Evolutionary conservation across 2,113 vertebrate genomes (phyloP).

Genomic region (Leptobrachium ailaonicum): DNA sequence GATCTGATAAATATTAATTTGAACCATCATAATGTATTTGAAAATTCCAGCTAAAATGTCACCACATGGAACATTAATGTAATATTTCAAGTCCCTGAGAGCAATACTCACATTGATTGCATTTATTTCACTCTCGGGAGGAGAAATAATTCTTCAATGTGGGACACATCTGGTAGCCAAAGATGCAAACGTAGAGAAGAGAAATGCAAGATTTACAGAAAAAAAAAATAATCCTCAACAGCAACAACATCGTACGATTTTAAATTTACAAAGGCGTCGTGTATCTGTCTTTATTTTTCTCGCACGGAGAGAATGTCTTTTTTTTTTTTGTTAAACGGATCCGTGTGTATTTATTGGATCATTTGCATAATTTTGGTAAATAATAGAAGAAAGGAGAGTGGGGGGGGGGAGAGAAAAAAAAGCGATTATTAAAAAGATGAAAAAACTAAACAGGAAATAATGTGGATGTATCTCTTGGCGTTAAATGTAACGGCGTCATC

Average conservation of each 20-base stretch:
- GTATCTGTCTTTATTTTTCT: slow-evolving; percentile 16
- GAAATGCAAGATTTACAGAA: slow-evolving; percentile 96
- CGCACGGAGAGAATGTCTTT: background rate
- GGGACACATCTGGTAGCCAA: slow-evolving; percentile 99
- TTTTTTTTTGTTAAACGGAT: slow-evolving; percentile 27
- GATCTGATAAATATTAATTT: slow-evolving; percentile 99
- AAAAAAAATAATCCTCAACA: slow-evolving; percentile 67
- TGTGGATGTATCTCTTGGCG: slow-evolving; percentile 54
- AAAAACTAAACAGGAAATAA: slow-evolving; percentile 46
- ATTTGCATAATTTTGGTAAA: slow-evolving; percentile 40
- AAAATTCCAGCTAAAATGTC: slow-evolving; percentile 99
- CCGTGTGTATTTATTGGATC: slow-evolving; percentile 15
- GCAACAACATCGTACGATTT: slow-evolving; percentile 56
- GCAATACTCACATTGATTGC: slow-evolving; percentile 99
- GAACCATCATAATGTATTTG: slow-evolving; percentile 99
- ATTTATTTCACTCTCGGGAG: slow-evolving; percentile 99
- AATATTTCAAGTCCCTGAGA: slow-evolving; percentile 99
- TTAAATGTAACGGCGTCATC: slow-evolving; percentile 52
- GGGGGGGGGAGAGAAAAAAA: slow-evolving; percentile 24
- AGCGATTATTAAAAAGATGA: background rate
- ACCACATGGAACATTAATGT: slow-evolving; percentile 99
- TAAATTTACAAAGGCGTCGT: slow-evolving; percentile 40
- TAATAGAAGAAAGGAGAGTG: background rate
- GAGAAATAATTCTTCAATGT: slow-evolving; percentile 99
- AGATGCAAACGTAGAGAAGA: slow-evolving; percentile 93